phyloP scores from a whole-genome alignment of 2,888 invertebrate genomes.

The Pterostichus niger region DNA sequence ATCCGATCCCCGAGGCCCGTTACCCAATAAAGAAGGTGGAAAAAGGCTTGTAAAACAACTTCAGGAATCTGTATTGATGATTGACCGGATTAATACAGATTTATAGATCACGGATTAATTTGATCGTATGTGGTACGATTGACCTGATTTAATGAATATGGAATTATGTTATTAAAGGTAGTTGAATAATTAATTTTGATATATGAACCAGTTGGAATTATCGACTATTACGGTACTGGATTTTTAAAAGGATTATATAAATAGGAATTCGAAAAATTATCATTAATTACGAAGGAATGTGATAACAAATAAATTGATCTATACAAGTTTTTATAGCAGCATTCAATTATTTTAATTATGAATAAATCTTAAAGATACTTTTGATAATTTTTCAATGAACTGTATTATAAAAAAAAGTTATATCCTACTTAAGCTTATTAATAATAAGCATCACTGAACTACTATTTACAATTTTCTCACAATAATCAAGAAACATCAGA shows the following conservation, averaged over 20 bases:
- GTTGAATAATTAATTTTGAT: constrained; percentile 36
- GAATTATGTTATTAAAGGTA: constrained; percentile 18
- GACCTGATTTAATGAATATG: constrained; percentile 34
- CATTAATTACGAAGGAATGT: constrained; percentile 31
- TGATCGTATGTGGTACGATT: background rate
- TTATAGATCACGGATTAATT: constrained; percentile 9
- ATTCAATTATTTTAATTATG: too few relatives aligned
- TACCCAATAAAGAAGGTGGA: constrained; percentile 35
- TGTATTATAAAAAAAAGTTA: too few relatives aligned
- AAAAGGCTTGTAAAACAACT: constrained; percentile 20
- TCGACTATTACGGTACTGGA: constrained; percentile 8
- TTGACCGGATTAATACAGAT: constrained; percentile 1
- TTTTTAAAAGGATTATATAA: constrained; percentile 6
- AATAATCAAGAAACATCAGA: background rate
- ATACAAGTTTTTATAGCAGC: background rate
- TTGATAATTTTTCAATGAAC: too few relatives aligned
- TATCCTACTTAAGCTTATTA: background rate
- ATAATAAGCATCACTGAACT: constrained; percentile 1
- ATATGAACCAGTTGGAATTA: constrained; percentile 24
- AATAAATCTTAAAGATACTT: too few relatives aligned
- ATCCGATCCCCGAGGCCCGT: constrained; percentile 1
- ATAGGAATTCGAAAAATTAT: constrained; percentile 29
- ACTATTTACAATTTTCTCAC: background rate
- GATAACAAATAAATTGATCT: constrained; percentile 10
- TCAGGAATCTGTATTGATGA: constrained; percentile 20